Evolutionary conservation across 2,797 vertebrate genomes (phyloP).

Genomic region (Schizopygopsis pylzovi): DNA sequence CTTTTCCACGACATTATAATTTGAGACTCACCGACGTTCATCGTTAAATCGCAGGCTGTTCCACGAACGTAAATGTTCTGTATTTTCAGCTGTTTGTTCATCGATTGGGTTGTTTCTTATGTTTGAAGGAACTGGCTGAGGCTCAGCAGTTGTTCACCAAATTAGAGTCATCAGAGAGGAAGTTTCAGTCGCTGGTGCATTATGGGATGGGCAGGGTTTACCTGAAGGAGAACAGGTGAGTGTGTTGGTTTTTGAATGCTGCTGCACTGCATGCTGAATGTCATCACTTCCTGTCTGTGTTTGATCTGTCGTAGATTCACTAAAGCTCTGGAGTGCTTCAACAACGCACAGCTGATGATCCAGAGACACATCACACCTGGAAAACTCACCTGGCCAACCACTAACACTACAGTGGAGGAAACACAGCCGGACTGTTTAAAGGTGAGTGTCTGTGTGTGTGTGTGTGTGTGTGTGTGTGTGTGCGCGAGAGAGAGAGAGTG

Average conservation of each 20-base stretch:
- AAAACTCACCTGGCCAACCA: slow-evolving; percentile 92
- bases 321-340: slow-evolving; percentile 84
- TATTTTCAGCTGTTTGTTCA: too few relatives aligned
- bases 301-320: slow-evolving; percentile 77
- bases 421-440: slow-evolving; percentile 75
- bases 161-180: slow-evolving; percentile 81
- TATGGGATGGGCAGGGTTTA: slow-evolving; percentile 87
- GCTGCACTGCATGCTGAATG: neutral
- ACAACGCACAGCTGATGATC: slow-evolving; percentile 83
- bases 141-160: slow-evolving; percentile 83
- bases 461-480: neutral
- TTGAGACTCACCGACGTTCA: too few relatives aligned
- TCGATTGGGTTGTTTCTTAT: slow-evolving; percentile 11
- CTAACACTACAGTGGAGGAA: slow-evolving; percentile 85
- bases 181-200: slow-evolving; percentile 85
- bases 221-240: slow-evolving; percentile 89
- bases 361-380: slow-evolving; percentile 83
- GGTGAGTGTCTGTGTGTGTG: slow-evolving; percentile 58
- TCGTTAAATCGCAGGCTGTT: too few relatives aligned
- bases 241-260: slow-evolving; percentile 29
- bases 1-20: too few relatives aligned
- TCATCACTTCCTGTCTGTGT: neutral
- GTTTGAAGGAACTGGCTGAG: slow-evolving; percentile 83
- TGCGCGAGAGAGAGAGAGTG: slow-evolving; percentile 39
- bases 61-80: too few relatives aligned